Conservation (phyloP, 23 tunicate genomes). For the Halocynthia roretzi region DNA sequence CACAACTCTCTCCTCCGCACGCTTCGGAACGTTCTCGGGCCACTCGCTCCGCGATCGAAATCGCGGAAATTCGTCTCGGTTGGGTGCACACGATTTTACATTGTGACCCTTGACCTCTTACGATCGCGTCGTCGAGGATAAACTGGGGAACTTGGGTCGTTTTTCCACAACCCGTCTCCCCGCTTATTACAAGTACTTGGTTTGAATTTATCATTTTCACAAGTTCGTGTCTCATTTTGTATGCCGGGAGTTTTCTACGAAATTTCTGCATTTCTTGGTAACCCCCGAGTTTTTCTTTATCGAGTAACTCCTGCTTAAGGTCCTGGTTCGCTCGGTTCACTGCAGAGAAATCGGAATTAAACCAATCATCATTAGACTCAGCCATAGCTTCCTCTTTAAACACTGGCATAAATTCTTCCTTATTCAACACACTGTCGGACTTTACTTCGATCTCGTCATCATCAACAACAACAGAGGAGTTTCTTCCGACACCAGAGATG, state of each 20-base stretch:
- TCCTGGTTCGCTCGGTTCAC: neutral
- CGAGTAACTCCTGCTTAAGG: neutral
- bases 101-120: conserved; percentile 16
- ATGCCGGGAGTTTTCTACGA: conserved; percentile 57
- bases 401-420: conserved; percentile 1
- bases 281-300: neutral
- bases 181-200: conserved; percentile 78
- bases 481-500: too few species aligned
- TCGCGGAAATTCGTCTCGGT: conserved; percentile 90
- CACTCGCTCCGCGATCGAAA: conserved; percentile 77
- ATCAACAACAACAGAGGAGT: neutral
- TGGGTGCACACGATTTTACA: conserved; percentile 85
- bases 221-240: conserved; percentile 34
- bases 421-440: neutral
- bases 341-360: neutral
- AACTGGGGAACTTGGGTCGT: conserved; percentile 68
- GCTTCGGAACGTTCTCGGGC: conserved; percentile 60
- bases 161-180: conserved; percentile 92
- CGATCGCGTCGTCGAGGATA: conserved; percentile 59
- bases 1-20: conserved; percentile 81
- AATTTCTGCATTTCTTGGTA: conserved; percentile 29
- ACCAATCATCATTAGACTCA: conserved; percentile 19
- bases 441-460: neutral
- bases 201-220: conserved; percentile 36
- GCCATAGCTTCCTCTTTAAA: neutral